Evolutionary conservation across 2,888 invertebrate genomes (phyloP), one percentile per base, ranked within the genome.

Genomic region (Drosophila merina): DNA sequence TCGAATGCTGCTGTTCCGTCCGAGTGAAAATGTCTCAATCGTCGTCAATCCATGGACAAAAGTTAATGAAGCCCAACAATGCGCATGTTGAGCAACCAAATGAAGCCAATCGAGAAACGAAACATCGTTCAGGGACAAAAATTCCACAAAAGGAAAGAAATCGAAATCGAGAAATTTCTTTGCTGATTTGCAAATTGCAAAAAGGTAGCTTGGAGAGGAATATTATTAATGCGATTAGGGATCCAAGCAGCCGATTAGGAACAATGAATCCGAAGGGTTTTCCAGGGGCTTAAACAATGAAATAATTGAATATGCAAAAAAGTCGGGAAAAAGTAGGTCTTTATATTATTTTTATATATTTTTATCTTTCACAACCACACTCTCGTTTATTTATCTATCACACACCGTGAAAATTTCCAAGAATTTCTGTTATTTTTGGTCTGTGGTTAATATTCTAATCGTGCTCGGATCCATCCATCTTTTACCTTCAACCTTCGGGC

Each of bases 21-120:
- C 14, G 54, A 67, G 64, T 64, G 64, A 67, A 38, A 64, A 67
- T 67, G 64, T 67, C 64, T 67, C 64, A 54, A 54, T 64, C 64
- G 25, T 20, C 20, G 20, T 20, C 25, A 14, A 1, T 14, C 40
- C 20, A 14, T 28, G 25, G 36, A 57, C 57, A 70, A 74, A 85
- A 76, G 75, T 85, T 82, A 82, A 82, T 82, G 82, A 82, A 85
- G 86, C 82, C 55, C 67, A 79, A 79, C 71, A 77, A 75, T 71
- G 86, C 72, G 83, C 82, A 85, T 87, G 82, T 59, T 69, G 62
- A 71, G 60, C 69, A 73, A 63, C 64, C 80, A 79, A 85, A 82
- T 82, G 74, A 85, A 72, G 86, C 86, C 88, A 87, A 82, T 87
- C 68, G 75, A 73, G 28, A 45, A 55, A 51, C 5, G 57, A 60